Conservation (phyloP, 2,888 invertebrate genomes). For the Gymnosoma rotundatum region DNA sequence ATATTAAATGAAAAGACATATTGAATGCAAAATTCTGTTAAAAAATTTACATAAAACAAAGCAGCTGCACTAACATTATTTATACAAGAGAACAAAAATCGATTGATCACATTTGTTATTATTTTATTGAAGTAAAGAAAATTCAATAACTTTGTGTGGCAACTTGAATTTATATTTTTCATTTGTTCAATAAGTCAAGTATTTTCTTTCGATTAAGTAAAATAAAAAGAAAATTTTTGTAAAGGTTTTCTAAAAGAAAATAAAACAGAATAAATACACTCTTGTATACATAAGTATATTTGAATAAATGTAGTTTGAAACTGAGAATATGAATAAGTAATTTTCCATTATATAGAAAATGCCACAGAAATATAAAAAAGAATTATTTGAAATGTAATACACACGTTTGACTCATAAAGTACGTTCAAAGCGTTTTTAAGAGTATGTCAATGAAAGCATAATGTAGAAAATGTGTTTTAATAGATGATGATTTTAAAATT, state of each 20-base stretch:
- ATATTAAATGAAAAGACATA: not conserved
- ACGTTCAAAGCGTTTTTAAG: not conserved
- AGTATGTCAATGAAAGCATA: not conserved
- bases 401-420: not conserved
- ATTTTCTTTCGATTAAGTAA: slow-evolving; percentile 3
- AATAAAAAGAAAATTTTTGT: not conserved
- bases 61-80: slow-evolving; percentile 1
- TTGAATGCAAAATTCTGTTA: not conserved
- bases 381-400: not conserved
- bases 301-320: not conserved
- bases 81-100: slow-evolving; percentile 5
- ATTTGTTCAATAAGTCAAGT: not conserved
- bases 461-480: not conserved
- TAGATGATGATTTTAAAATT: no score
- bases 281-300: no score
- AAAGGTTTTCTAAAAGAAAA: not conserved
- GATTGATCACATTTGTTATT: slow-evolving; percentile 7
- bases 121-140: not conserved
- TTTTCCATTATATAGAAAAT: not conserved
- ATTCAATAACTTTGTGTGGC: slow-evolving; percentile 1
- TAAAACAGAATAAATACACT: not conserved
- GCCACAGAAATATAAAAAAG: not conserved
- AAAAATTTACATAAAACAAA: slow-evolving; percentile 1
- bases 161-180: not conserved
- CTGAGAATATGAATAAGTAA: not conserved